A percentile compares a stretch with the other conserved stretches of the same genome.
These are phyloP conservation scores for Tetrao urogallus DNA, from an alignment of 2,113 vertebrate species.

Conservation along the genomic window DNA sequence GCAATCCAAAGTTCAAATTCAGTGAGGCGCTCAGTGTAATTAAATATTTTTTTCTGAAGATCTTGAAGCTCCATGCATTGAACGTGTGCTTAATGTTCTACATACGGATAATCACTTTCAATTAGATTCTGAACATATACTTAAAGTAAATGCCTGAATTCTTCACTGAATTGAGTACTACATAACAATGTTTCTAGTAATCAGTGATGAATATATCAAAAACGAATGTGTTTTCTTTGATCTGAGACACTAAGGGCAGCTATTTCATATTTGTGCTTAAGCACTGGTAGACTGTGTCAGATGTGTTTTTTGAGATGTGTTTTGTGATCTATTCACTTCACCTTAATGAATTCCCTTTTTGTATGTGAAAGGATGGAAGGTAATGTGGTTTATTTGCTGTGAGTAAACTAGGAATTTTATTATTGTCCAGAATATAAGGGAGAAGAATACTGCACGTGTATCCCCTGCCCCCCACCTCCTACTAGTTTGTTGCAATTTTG, in stretches of 20 bases:
- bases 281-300: background rate
- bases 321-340: background rate
- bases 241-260: background rate
- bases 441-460: background rate
- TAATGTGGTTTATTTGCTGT: background rate
- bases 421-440: background rate
- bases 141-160: background rate
- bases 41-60: background rate
- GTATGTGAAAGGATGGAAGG: background rate
- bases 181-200: background rate
- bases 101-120: background rate
- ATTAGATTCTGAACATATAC: background rate
- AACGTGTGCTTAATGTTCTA: background rate
- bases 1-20: background rate
- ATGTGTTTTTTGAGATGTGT: background rate
- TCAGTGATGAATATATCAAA: background rate
- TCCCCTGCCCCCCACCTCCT: background rate
- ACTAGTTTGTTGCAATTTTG: background rate
- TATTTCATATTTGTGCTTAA: background rate
- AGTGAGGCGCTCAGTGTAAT: background rate
- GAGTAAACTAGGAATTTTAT: background rate
- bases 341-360: background rate
- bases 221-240: background rate
- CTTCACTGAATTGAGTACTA: background rate
- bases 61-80: rapidly evolving